Evolutionary conservation across 2,888 invertebrate species (phyloP).

Genomic region (Limnephilus rhombicus): DNA sequence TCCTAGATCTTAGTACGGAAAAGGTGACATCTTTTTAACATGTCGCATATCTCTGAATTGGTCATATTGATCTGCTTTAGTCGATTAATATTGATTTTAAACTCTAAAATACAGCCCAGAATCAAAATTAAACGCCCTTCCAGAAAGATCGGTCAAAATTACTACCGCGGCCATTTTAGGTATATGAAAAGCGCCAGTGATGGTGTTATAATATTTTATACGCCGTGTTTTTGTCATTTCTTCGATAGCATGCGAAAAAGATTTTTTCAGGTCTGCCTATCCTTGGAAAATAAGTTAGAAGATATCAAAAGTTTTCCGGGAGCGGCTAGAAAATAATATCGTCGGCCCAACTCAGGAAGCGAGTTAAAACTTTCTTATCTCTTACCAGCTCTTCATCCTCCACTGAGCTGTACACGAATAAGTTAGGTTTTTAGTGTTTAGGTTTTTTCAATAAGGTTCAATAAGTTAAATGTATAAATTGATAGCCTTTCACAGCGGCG

Average conservation of each 20-base stretch:
- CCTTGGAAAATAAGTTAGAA: neutral
- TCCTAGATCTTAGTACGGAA: too few relatives aligned
- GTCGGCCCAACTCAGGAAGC: slow-evolving; percentile 48
- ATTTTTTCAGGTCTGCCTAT: neutral
- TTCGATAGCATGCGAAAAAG: neutral
- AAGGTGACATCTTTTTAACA: too few relatives aligned
- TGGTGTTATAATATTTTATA: neutral
- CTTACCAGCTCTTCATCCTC: slow-evolving; percentile 57
- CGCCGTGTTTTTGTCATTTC: neutral
- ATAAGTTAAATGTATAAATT: neutral
- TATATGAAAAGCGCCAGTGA: neutral
- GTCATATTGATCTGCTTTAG: too few relatives aligned
- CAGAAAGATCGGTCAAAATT: neutral
- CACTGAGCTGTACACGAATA: slow-evolving; percentile 43
- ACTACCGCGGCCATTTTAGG: neutral
- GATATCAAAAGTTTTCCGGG: slow-evolving; percentile 34
- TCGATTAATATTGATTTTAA: too few relatives aligned
- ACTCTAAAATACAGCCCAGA: neutral
- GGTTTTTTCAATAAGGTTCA: neutral
- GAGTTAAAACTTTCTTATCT: slow-evolving; percentile 61
- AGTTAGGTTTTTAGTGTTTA: neutral
- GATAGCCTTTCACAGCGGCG: neutral
- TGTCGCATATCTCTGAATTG: too few relatives aligned
- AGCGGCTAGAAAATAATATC: slow-evolving; percentile 49
- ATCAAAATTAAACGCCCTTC: neutral